phyloP scores from a whole-genome alignment of 2,888 invertebrate species.

The Megalurothrips usitatus region DNA sequence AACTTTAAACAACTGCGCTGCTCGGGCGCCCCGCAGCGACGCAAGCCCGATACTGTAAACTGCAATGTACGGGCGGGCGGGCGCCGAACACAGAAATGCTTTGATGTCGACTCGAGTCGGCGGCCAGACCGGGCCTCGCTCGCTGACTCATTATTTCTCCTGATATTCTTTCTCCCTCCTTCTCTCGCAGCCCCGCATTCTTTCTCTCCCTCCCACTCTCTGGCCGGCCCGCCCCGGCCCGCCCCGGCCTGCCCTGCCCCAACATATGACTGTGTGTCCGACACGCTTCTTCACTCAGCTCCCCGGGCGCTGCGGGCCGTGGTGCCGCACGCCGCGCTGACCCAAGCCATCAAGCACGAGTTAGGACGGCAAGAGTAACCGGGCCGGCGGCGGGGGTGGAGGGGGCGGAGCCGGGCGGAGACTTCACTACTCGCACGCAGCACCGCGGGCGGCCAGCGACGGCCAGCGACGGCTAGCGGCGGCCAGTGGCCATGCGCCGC shows the following conservation, averaged over 20 bases:
- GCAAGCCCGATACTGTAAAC: no score
- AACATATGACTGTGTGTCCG: slow-evolving; percentile 15
- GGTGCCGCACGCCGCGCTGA: neutral
- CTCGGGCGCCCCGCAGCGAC: no score
- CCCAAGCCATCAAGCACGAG: neutral
- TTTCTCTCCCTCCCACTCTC: neutral
- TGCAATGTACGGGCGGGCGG: no score
- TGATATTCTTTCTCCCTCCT: neutral
- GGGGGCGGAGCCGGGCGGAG: neutral
- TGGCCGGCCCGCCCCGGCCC: neutral
- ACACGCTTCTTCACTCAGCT: slow-evolving; percentile 13
- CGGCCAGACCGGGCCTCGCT: no score
- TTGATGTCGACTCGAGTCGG: no score
- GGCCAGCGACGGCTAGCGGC: no score
- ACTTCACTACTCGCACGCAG: no score
- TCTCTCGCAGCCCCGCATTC: neutral
- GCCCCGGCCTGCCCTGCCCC: neutral
- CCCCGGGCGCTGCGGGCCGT: neutral
- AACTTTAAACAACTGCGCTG: no score
- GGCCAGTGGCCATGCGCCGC: no score
- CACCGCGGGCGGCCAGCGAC: no score
- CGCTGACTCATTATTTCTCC: neutral
- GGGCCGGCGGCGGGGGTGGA: neutral
- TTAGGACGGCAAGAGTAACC: neutral
- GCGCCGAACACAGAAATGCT: no score